Evolutionary conservation across 2,113 vertebrate genomes (phyloP), one percentile per base, ranked within the genome.

Genomic region (Ciconia boyciana): DNA sequence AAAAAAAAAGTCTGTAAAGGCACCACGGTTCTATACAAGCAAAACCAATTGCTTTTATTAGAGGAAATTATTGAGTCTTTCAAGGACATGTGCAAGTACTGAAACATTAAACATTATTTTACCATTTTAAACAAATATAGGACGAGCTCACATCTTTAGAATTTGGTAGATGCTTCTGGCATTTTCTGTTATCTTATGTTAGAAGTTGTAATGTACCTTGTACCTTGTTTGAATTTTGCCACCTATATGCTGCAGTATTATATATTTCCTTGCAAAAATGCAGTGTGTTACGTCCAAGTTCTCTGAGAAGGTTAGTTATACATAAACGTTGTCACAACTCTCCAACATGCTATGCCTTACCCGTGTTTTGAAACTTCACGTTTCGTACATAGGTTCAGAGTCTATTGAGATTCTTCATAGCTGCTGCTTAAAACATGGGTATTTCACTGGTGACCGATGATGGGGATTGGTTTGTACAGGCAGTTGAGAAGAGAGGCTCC

Each of bases 401-500:
- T 91, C 93, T 83, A 1, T 46, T 91, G 77, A 90, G 91, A 78
- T 95, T 72, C 79, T 79, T 92, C 46, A 7, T 57, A 55, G 81
- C 62, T 94, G 80, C 80, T 91, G 92, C 93, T 97, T 93, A 87
- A 71, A 93, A 70, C 44, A 25, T 78, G 66, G 75, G 84, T 82
- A 21, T 95, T 95, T 95, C 75, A 77, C 68, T 82, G 70, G 77
- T 89, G 74, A 71, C 62, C 44, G 86, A 1, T 8, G 3, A 26
- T 87, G 66, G 78, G 78, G 96, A 90, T 91, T 83, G 70, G 60
- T 81, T 94, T 94, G 69, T 87, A 57, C 29, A 71, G 72, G 88
- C 54, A 83, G 87, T 84, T 90, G 89, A 58, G 78, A 64, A 98
- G 96, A 78, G 92, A 97, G 95, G 97, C 96, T 96, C 95, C 97